Conservation (phyloP, 1,140 invertebrate genomes). For the Calliopsis andreniformis region DNA sequence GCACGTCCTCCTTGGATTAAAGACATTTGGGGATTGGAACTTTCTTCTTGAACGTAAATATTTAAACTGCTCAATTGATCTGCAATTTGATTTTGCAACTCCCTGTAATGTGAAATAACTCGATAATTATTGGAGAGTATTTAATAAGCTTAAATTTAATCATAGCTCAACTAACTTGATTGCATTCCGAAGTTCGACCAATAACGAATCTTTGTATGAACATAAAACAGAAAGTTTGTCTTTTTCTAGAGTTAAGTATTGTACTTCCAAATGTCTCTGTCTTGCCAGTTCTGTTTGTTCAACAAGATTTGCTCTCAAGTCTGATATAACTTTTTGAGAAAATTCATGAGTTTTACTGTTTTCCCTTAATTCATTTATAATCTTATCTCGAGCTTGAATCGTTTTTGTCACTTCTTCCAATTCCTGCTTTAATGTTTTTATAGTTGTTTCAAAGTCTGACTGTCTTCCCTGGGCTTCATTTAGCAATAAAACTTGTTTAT, state of each 20-base stretch:
- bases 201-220: conserved; percentile 58
- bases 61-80: conserved; percentile 56
- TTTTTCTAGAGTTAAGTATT: conserved; percentile 63
- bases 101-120: conserved; percentile 46
- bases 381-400: conserved; percentile 36
- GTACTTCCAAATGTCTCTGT: conserved; percentile 50
- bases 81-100: conserved; percentile 60
- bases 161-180: conserved; percentile 60
- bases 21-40: conserved; percentile 48
- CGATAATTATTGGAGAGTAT: neutral
- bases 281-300: conserved; percentile 60
- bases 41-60: conserved; percentile 32
- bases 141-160: too few species aligned
- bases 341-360: conserved; percentile 49
- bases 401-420: conserved; percentile 48
- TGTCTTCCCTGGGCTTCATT: conserved; percentile 42
- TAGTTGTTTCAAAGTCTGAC: conserved; percentile 28
- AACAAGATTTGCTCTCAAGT: conserved; percentile 53
- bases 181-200: conserved; percentile 51
- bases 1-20: conserved; percentile 38
- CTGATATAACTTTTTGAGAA: conserved; percentile 46
- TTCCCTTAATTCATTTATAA: conserved; percentile 47
- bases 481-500: conserved; percentile 42
- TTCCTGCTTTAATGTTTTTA: conserved; percentile 48
- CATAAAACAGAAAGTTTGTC: conserved; percentile 61